Base-by-base conservation (phyloP, 1,140 invertebrate genomes). In the Contarinia nasturtii region DNA sequence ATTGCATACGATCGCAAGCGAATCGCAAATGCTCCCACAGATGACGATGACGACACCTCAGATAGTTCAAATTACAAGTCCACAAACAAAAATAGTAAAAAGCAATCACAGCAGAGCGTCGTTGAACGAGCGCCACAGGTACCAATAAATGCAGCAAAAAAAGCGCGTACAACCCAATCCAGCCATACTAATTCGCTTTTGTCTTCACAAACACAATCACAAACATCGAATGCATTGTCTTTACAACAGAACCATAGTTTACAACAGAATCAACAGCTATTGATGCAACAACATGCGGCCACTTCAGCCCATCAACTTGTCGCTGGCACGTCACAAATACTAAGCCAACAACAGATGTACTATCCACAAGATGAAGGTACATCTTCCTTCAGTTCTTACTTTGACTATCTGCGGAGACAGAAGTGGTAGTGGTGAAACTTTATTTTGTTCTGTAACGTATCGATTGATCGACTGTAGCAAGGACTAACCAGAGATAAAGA, bases 391-490 rank as follows among this genome's bases (percentile, higher is more conserved):
- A 27, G 27, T 40, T 67, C 67, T 63, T 67, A 68, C 57, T 55
- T 68, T 63, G 67, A 69, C 63, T 68, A 69, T 58, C 65, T 67
- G 60, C 61, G 67, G 64, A 67, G 67, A 64, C 66, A 65, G 65
- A 64, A 66, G 60, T 69, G 67, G 67, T 69, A 66, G 60, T 69
- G 67, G 67, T 69, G 66, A 69, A 68, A 62, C 61, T 65, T 64
- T 65, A 63, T 27, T 27, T 27, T 27, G 27, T 27, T 27, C 27
- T 27, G 27, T 27, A 27, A 27, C 27, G 3, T 27, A 27, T 27
- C 27, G 27, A 27, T 10, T 10, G n/a, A 27, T 27, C 27, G 27
- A 27, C 27, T 27, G 27, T 27, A 27, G 27, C 27, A 27, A 27
- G 27, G 27, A 27, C 27, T 27, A 27, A 27, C 27, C 27, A 27